Conservation (phyloP, 2,888 invertebrate genomes). For the Odontocolon sp. region DNA sequence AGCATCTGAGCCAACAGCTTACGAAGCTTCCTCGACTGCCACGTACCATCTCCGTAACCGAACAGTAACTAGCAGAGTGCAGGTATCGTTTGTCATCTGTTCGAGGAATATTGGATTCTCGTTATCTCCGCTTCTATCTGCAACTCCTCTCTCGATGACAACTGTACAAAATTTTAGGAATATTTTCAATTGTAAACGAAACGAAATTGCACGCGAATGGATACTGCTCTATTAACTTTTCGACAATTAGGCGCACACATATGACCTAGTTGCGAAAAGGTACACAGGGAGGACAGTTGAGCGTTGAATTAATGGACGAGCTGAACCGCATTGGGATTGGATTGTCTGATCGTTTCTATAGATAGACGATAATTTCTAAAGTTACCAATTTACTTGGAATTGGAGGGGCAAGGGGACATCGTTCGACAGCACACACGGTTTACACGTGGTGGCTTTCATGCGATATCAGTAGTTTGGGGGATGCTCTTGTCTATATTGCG, state of each 20-base stretch:
- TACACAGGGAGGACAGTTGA: conserved; percentile 6
- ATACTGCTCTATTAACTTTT: too few relatives aligned
- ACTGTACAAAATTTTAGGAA: too few relatives aligned
- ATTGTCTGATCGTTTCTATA: conserved; percentile 24
- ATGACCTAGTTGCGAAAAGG: conserved; percentile 1
- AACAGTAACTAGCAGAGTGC: conserved; percentile 26
- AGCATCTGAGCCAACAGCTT: conserved; percentile 70
- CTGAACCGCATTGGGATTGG: conserved; percentile 1
- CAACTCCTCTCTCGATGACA: too few relatives aligned
- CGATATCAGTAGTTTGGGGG: conserved; percentile 27
- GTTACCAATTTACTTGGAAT: conserved; percentile 26
- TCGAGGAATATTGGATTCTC: conserved; percentile 13
- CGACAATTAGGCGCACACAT: too few relatives aligned
- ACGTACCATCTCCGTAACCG: background rate
- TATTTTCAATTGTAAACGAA: background rate
- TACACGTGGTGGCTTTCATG: conserved; percentile 19
- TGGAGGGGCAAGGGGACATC: background rate
- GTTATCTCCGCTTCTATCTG: background rate
- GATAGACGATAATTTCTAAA: conserved; percentile 33
- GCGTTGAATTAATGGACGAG: conserved; percentile 6
- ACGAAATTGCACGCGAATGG: too few relatives aligned
- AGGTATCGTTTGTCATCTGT: conserved; percentile 39
- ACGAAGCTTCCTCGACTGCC: conserved; percentile 32
- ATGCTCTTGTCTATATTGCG: conserved; percentile 13
- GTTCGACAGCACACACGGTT: conserved; percentile 1